Evolutionary conservation across 2,888 invertebrate species (phyloP), one percentile per base, ranked within the genome.

Genomic region (Synergus laeviventris): DNA sequence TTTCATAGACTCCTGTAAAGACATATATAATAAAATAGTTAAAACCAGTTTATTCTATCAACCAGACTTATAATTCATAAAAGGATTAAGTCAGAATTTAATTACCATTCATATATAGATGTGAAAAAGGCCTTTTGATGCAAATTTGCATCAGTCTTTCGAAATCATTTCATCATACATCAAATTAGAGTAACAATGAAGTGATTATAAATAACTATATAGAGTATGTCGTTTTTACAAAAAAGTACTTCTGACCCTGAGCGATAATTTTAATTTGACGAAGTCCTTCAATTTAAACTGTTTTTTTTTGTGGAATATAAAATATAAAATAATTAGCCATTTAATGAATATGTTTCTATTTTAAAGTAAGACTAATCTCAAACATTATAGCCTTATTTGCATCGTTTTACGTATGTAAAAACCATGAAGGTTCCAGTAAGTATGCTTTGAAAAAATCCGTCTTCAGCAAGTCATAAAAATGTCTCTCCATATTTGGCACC

Each of bases 401-500:
- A 56, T 66, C 2, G 8, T 9, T 24, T 24, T 49, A 24, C 24
- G 24, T n/a, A 66, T 31, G 64, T 36, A 62, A 38, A 66, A 75
- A 70, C 9, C 16, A 24, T 14, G 38, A 73, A 76, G 39, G 36
- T 31, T 61, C n/a, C 24, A 45, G 49, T 54, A 75, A 64, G 45
- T 60, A 24, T 18, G 5, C n/a, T 45, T 31, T 31, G 16, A 9
- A 76, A 45, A 76, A 73, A 60, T 21, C 56, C 59, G 38, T 62
- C n/a, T 74, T 14, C 4, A 66, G 21, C 54, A 66, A 16, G 14
- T 24, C 39, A 39, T 24, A 70, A 42, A 56, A 56, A 36, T 59
- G 21, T 21, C 14, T 9, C 21, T 9, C 76, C 66, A 49, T 73
- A 60, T 54, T 70, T 39, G 70, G 70, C 3, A 49, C 45, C 70